Evolutionary conservation across 37 sponge, comb jelly and placozoan species (phyloP).

Genomic region (Aphrocallistes beatrix): DNA sequence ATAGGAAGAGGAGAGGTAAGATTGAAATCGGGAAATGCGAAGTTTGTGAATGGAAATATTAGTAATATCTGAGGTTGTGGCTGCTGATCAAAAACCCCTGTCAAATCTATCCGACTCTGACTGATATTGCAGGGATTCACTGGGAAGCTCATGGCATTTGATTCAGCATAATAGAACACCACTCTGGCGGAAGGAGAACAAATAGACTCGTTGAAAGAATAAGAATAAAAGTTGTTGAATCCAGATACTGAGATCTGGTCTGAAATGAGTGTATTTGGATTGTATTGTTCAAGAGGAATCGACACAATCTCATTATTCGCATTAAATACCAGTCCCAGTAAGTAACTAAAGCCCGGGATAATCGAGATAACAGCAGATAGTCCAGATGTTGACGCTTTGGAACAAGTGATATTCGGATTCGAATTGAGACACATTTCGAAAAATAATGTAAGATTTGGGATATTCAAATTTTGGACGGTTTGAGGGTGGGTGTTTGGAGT

Average conservation of each 20-base stretch:
- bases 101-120: not conserved
- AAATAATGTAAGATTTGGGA: not conserved
- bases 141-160: not conserved
- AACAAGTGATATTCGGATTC: not conserved
- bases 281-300: not conserved
- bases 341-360: not conserved
- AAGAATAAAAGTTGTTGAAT: not conserved
- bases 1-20: not conserved
- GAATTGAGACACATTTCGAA: constrained; percentile 17
- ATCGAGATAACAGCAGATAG: not conserved
- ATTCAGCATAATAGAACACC: not conserved
- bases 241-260: not conserved
- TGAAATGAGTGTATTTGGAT: not conserved
- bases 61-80: not conserved
- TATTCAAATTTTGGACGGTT: not conserved
- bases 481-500: not conserved
- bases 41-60: not conserved
- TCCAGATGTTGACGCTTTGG: not conserved
- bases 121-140: not conserved
- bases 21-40: not conserved
- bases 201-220: not conserved
- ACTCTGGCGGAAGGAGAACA: not conserved
- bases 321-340: not conserved
- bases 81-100: not conserved
- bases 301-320: not conserved